phyloP scores from a whole-genome alignment of 2,888 invertebrate genomes.

The Chesias legatella region DNA sequence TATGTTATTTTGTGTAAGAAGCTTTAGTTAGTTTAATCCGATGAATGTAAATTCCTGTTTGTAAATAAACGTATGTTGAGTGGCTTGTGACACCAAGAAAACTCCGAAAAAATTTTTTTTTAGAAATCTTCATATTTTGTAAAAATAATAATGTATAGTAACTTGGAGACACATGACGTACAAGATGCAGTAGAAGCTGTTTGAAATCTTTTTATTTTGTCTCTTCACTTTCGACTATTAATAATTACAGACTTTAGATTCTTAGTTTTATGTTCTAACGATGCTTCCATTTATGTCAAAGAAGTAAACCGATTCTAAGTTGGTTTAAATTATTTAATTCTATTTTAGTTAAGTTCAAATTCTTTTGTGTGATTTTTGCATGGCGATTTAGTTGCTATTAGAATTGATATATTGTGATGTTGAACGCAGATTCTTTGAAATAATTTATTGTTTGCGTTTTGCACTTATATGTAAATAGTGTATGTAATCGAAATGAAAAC shows the following conservation, averaged over 20 bases:
- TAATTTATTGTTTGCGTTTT: conserved; percentile 69
- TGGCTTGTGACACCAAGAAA: conserved; percentile 55
- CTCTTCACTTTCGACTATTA: conserved; percentile 18
- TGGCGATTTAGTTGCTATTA: conserved; percentile 74
- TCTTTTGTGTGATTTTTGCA: conserved; percentile 75
- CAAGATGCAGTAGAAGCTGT: conserved; percentile 37
- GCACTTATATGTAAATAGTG: conserved; percentile 70
- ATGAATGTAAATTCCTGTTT: conserved; percentile 65
- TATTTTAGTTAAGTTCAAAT: conserved; percentile 67
- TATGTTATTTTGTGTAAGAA: conserved; percentile 77
- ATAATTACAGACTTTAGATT: conserved; percentile 44
- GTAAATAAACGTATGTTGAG: conserved; percentile 69
- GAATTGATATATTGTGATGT: conserved; percentile 56
- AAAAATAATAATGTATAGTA: conserved; percentile 36
- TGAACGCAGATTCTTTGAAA: conserved; percentile 59
- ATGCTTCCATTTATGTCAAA: conserved; percentile 81
- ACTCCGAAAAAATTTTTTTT: too few species aligned
- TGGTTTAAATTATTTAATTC: conserved; percentile 65
- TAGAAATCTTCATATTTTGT: conserved; percentile 30
- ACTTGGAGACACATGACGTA: conserved; percentile 43
- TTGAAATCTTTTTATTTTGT: conserved; percentile 26
- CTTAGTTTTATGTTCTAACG: conserved; percentile 66
- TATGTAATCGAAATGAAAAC: conserved; percentile 57
- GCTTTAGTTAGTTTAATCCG: conserved; percentile 73
- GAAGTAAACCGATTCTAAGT: conserved; percentile 75